A percentile compares a stretch with the other conserved stretches of the same genome.
Evolutionary conservation across 2,888 invertebrate species (phyloP).

Genomic region (Saturnia japonica): DNA sequence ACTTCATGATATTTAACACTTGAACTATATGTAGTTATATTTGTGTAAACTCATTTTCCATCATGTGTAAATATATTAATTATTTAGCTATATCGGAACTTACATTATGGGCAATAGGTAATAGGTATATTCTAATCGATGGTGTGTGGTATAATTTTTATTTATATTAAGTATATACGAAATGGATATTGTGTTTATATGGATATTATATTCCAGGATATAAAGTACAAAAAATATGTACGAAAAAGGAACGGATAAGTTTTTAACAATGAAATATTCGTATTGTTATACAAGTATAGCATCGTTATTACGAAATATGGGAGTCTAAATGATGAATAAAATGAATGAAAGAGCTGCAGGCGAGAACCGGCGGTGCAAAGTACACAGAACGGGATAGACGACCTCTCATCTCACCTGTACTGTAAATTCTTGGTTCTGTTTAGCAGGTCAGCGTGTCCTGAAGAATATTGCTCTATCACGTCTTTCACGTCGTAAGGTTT

Average conservation of each 20-base stretch:
- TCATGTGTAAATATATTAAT: not conserved
- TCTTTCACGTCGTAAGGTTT: slow-evolving; percentile 97
- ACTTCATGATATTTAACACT: not conserved
- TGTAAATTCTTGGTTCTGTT: slow-evolving; percentile 93
- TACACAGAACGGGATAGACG: slow-evolving; percentile 30
- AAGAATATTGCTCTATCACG: slow-evolving; percentile 96
- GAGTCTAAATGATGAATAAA: slow-evolving; percentile 43
- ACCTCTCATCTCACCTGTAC: slow-evolving; percentile 84
- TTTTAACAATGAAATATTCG: slow-evolving; percentile 1
- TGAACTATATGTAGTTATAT: too few relatives aligned
- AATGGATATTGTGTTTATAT: not conserved
- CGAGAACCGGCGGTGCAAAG: slow-evolving; percentile 35
- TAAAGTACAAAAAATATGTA: not conserved
- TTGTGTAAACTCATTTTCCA: not conserved
- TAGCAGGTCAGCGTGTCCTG: slow-evolving; percentile 93
- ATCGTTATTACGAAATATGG: not conserved
- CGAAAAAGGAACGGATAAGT: not conserved
- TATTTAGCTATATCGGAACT: not conserved
- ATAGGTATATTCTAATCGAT: not conserved
- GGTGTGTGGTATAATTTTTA: not conserved
- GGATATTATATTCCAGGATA: not conserved
- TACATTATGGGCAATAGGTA: not conserved
- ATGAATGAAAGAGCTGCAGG: slow-evolving; percentile 46
- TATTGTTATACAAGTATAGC: slow-evolving; percentile 8
- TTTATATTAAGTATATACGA: not conserved